phyloP scores from a whole-genome alignment of 2,113 vertebrate species.

The Herpetotheres cachinnans region DNA sequence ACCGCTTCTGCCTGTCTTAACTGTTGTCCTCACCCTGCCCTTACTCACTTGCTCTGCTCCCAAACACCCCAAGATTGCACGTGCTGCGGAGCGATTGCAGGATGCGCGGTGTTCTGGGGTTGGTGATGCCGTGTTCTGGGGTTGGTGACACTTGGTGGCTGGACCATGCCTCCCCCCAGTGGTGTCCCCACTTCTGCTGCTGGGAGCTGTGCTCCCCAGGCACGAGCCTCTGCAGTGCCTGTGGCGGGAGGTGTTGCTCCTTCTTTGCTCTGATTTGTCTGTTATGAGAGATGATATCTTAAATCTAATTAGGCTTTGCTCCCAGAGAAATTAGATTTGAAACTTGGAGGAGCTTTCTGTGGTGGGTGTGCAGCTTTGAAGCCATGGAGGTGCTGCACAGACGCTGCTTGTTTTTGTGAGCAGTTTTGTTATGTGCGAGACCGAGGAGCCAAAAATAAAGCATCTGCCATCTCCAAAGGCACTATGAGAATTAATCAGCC shows the following conservation, averaged over 20 bases:
- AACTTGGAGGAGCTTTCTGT: neutral
- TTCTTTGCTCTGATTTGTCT: neutral
- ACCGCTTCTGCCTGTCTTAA: neutral
- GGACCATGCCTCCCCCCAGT: neutral
- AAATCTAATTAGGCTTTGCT: neutral
- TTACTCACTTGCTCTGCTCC: neutral
- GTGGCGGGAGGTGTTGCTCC: neutral
- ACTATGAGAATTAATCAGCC: neutral
- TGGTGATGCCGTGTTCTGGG: neutral
- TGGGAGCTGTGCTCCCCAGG: neutral
- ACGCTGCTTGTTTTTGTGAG: neutral
- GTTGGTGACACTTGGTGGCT: neutral
- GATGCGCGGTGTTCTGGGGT: neutral
- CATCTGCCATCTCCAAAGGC: neutral
- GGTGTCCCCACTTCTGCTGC: rapidly evolving
- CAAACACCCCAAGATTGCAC: rapidly evolving
- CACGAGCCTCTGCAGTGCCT: neutral
- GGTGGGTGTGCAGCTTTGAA: neutral
- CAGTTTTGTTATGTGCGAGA: neutral
- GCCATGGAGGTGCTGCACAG: neutral
- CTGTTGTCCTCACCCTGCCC: neutral
- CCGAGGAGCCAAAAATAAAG: neutral
- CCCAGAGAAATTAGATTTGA: neutral
- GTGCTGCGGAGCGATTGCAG: neutral
- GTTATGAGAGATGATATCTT: neutral